Evolutionary conservation across 2,888 invertebrate species (phyloP), one percentile per base, ranked within the genome.

Genomic region (Leptogaster cylindrica): DNA sequence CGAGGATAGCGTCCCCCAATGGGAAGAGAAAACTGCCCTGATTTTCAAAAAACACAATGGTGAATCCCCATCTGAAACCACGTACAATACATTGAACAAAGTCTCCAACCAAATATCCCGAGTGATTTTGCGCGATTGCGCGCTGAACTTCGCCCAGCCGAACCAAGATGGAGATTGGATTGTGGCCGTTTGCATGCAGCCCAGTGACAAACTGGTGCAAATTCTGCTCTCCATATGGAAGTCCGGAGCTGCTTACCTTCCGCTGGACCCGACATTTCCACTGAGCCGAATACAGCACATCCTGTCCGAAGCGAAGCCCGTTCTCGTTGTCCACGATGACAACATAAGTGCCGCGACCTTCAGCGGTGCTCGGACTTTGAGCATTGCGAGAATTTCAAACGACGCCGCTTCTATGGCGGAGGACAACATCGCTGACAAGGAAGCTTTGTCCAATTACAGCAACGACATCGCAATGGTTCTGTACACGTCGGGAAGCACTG

Each of bases 401-500:
- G 76, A 76, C 63, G 75, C 78, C 1, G 39, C 71, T 39, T 74
- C 76, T 66, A 70, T 77, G 52, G 74, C 74, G 55, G 70, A 70
- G 0, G 68, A 63, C 8, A 81, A 81, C 72, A 72, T 81, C 44
- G 69, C 74, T 0, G 70, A 78, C 1, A 81, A 82, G 7, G 78
- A 79, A 74, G 71, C 84, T 84, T 72, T 79, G 74, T 70, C 75
- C 6, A 41, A 64, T 51, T 39, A 73, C 72, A 72, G 74, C 41
- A 75, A 72, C 16, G 75, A 74, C 14, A 73, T 77, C 44, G 79
- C 78, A 23, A 75, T 79, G 50, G 76, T 79, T 12, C 73, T 79
- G 0, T 93, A 92, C 74, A 93, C 93, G 39, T 95, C 95, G 23
- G 95, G 95, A 10, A 94, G 94, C 76, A 94, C 94, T 0, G 95